These are phyloP conservation scores for Tipula vernalis DNA, from an alignment of 2,888 invertebrate genomes.

Conservation along the genomic window DNA sequence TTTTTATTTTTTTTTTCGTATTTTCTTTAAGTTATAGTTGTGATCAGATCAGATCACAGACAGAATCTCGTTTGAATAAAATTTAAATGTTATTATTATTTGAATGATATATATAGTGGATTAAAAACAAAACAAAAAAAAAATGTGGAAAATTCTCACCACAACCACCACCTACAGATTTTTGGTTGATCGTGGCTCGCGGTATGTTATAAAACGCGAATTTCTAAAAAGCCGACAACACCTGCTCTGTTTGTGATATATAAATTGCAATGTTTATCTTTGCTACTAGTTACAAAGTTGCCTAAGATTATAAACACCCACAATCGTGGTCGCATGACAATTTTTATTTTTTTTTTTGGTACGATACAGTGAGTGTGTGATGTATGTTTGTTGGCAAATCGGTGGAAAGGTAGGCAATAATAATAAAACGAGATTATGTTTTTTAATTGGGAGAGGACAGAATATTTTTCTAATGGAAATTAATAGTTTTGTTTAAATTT, in stretches of 20 bases:
- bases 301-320: background rate
- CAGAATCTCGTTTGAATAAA: slow-evolving; percentile 9
- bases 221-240: background rate
- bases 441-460: background rate
- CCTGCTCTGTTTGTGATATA: background rate
- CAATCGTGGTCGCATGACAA: background rate
- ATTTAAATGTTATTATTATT: background rate
- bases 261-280: background rate
- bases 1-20: background rate
- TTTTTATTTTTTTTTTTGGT: background rate
- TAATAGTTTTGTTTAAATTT: background rate
- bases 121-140: background rate
- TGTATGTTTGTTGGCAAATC: background rate
- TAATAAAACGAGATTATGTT: background rate
- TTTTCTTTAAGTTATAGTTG: background rate
- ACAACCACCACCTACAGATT: background rate
- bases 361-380: no score
- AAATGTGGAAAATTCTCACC: background rate
- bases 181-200: background rate
- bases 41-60: background rate
- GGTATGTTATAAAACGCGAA: background rate
- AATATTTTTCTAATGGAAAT: background rate
- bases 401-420: background rate
- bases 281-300: background rate
- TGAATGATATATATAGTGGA: background rate